Percentiles rank a stretch among this genome's conserved stretches.
These are phyloP conservation scores for Bubo blakistoni DNA, from an alignment of 2,113 vertebrate species.

Conservation along the genomic window DNA sequence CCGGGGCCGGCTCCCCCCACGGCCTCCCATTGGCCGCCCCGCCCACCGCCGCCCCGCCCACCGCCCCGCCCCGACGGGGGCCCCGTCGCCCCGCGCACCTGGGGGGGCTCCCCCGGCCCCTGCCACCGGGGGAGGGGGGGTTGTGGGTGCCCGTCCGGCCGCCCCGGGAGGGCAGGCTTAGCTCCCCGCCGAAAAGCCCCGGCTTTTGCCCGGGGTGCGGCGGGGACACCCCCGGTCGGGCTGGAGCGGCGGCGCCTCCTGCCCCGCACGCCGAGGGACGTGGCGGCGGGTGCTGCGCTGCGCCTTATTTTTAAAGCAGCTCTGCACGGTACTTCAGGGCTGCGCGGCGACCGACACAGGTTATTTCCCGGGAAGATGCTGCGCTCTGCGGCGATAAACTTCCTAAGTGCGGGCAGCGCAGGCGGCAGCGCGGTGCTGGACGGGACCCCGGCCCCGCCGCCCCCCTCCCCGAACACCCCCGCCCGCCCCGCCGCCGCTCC, in stretches of 20 bases:
- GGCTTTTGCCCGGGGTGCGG: too few species aligned
- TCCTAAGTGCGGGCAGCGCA: neutral
- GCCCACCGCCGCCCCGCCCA: neutral
- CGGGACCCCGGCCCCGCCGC: too few species aligned
- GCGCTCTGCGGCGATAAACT: neutral
- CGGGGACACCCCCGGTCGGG: neutral
- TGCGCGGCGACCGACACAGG: neutral
- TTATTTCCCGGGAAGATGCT: neutral
- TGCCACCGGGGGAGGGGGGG: neutral
- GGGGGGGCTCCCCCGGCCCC: neutral
- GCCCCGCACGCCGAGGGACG: neutral
- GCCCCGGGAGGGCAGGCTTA: neutral
- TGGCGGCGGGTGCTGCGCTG: neutral
- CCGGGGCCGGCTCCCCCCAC: neutral
- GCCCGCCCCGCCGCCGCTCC: neutral
- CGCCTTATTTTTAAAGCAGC: neutral
- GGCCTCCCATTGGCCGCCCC: conserved; percentile 20
- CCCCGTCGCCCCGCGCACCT: neutral
- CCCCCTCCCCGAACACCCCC: too few species aligned
- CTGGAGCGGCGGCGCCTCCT: too few species aligned
- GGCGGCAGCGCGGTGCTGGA: neutral
- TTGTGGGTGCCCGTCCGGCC: neutral
- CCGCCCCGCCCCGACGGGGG: neutral
- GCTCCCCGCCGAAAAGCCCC: neutral
- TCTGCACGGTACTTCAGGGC: neutral